phyloP scores from a whole-genome alignment of 37 sponge, comb jelly and placozoan genomes.

The Crambe crambe region DNA sequence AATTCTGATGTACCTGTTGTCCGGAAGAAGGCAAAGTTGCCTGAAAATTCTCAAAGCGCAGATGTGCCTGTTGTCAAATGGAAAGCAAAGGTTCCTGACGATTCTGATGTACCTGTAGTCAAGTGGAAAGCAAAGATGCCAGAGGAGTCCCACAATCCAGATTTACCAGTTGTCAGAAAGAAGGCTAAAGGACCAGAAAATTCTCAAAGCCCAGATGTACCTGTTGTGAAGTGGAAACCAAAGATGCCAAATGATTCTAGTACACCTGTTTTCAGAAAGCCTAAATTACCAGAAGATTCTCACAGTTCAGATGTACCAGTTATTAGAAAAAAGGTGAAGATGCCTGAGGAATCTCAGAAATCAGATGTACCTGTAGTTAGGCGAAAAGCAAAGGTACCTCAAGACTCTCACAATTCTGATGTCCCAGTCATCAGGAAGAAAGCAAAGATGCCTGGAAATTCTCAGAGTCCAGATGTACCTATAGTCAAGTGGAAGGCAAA shows the following conservation, averaged over 20 bases:
- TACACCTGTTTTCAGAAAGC: constrained; percentile 18
- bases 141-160: neutral
- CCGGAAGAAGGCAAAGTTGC: neutral
- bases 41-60: neutral
- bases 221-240: constrained; percentile 32
- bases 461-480: constrained; percentile 11
- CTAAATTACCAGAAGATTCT: neutral
- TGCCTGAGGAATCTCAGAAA: constrained; percentile 2
- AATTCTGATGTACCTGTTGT: constrained; percentile 30
- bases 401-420: constrained; percentile 1
- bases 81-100: neutral
- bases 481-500: constrained; percentile 23
- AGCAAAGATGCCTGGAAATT: neutral
- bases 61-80: constrained; percentile 36
- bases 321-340: constrained; percentile 21
- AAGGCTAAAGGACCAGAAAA: constrained; percentile 11
- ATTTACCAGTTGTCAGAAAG: constrained; percentile 13
- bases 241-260: constrained; percentile 7
- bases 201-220: neutral
- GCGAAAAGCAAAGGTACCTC: constrained; percentile 28
- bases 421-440: constrained; percentile 32
- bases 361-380: constrained; percentile 34
- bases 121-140: constrained; percentile 34
- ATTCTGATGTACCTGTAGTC: constrained; percentile 37
- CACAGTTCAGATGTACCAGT: constrained; percentile 29